Base-by-base conservation (phyloP, 1,140 invertebrate genomes). In the Cecropterus lyciades region DNA sequence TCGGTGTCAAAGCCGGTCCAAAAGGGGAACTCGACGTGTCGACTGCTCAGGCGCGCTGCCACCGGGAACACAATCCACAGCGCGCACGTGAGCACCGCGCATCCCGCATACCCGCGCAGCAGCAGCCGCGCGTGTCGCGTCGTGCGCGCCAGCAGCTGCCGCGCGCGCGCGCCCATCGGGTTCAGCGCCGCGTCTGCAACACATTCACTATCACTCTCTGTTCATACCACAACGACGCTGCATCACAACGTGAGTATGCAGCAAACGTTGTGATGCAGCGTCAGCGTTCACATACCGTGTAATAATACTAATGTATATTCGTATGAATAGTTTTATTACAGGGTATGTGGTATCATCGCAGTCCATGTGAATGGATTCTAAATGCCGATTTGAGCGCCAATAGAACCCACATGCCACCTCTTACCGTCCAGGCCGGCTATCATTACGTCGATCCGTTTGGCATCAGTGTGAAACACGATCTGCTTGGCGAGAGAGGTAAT, bases 401-500 rank as follows among this genome's bases (percentile, higher is more conserved):
- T n/a, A n/a, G n/a, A n/a, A n/a, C n/a, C n/a, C n/a, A n/a, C n/a
- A n/a, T n/a, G n/a, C n/a, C n/a, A n/a, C n/a, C 6, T 24, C 59
- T 11, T 42, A 85, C 87, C 79, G 24, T 90, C 77, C 2, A 90
- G 53, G 0, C 60, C 59, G 1, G 43, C 33, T n/a, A 88, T 51
- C 72, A 91, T 69, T 1, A 49, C 17, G 16, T 84, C 77, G 24
- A 89, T 80, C 0, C 75, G 62, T 5, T 69, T 73, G 0, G 85
- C 85, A 30, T 80, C 77, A 2, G 17, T 9, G 27, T 80, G 74
- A 65, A 91, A 86, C 27, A 87, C 82, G 9, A 84, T 14, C 59
- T 91, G 88, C 69, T 91, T 91, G 3, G 69, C 78, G 55, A 86
- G 72, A 10, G 88, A 87, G 1, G 88, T 89, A 46, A 89, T 69